Evolutionary conservation across 2,888 invertebrate species (phyloP).

Genomic region (Dryobota labecula): DNA sequence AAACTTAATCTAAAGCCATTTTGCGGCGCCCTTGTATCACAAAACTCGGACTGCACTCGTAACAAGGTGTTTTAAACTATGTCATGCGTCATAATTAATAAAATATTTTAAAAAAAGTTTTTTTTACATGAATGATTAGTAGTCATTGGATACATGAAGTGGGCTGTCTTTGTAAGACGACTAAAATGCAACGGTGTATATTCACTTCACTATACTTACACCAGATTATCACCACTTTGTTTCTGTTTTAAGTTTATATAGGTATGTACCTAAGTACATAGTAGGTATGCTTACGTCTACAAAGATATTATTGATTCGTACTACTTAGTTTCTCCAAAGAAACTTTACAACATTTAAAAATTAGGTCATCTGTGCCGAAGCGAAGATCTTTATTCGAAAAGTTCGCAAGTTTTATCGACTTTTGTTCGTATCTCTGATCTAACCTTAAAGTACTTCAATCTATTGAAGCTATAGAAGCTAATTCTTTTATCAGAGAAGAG

Average conservation of each 20-base stretch:
- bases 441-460: constrained; percentile 61
- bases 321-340: constrained; percentile 58
- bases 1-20: too few relatives aligned
- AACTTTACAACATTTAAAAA: constrained; percentile 72
- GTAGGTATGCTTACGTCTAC: constrained; percentile 22
- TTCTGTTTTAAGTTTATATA: not conserved
- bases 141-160: too few relatives aligned
- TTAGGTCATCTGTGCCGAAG: constrained; percentile 73
- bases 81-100: too few relatives aligned
- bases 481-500: constrained; percentile 52
- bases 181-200: too few relatives aligned
- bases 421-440: constrained; percentile 65
- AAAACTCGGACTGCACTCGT: too few relatives aligned
- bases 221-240: too few relatives aligned
- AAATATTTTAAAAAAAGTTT: too few relatives aligned
- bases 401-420: constrained; percentile 71
- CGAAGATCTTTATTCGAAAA: constrained; percentile 76
- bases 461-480: constrained; percentile 52
- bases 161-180: too few relatives aligned
- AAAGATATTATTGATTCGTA: constrained; percentile 60
- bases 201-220: too few relatives aligned
- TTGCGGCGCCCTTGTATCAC: too few relatives aligned
- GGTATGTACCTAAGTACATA: not conserved
- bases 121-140: too few relatives aligned
- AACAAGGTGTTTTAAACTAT: too few relatives aligned